These are phyloP conservation scores for Lasioglossum villosulum DNA, from an alignment of 2,888 invertebrate genomes.

Conservation along the genomic window DNA sequence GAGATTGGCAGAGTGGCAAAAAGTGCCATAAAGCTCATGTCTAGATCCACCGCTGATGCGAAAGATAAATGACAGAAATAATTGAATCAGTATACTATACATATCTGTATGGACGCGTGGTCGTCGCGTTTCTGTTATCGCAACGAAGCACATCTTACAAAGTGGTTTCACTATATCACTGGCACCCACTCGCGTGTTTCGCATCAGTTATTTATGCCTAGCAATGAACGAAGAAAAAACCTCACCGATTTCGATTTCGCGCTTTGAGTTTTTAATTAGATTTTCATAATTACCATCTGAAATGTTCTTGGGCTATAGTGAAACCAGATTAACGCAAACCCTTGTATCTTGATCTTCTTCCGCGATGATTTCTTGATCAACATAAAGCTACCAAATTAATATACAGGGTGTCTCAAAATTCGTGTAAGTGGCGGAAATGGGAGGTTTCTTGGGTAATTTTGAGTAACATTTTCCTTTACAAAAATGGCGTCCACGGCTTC, in stretches of 20 bases:
- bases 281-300: slow-evolving; percentile 42
- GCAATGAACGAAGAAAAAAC: slow-evolving; percentile 29
- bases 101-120: slow-evolving; percentile 31
- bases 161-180: slow-evolving; percentile 62
- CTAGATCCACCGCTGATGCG: too few species aligned
- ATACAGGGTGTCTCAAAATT: too few species aligned
- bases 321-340: slow-evolving; percentile 25
- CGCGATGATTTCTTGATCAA: not conserved
- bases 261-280: slow-evolving; percentile 47
- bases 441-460: too few species aligned
- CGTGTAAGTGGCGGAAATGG: too few species aligned
- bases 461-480: too few species aligned
- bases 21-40: too few species aligned
- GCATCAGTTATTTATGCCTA: slow-evolving; percentile 48
- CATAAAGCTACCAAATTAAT: not conserved
- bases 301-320: slow-evolving; percentile 8
- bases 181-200: slow-evolving; percentile 61
- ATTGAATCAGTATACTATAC: slow-evolving; percentile 49
- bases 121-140: slow-evolving; percentile 60
- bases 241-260: slow-evolving; percentile 32
- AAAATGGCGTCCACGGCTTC: too few species aligned
- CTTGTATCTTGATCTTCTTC: not conserved
- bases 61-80: slow-evolving; percentile 45
- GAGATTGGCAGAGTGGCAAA: too few species aligned
- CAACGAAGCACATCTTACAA: slow-evolving; percentile 54